phyloP scores from a whole-genome alignment of 1,140 invertebrate species.

The Drosophila trapezifrons region DNA sequence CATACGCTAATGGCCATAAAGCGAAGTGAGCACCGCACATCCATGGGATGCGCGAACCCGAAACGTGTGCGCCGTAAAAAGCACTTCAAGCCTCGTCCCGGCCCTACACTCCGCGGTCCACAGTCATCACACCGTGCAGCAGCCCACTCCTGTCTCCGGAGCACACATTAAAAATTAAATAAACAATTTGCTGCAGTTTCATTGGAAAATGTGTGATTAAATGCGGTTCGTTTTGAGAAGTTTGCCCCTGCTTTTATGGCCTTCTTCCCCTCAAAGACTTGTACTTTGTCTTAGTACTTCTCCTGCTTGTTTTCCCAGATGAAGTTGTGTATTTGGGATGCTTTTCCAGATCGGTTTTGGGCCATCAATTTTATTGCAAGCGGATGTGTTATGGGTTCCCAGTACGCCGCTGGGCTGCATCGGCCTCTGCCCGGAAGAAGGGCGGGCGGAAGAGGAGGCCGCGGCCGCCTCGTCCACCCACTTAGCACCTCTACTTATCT shows the following conservation, averaged over 20 bases:
- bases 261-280: conserved; percentile 16
- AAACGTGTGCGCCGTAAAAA: conserved; percentile 58
- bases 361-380: conserved; percentile 78
- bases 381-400: conserved; percentile 69
- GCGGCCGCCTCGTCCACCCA: conserved; percentile 2
- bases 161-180: conserved; percentile 81
- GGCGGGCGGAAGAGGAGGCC: too few relatives aligned
- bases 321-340: conserved; percentile 64
- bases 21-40: conserved; percentile 54
- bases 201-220: conserved; percentile 82
- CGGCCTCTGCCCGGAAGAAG: background rate
- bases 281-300: conserved; percentile 24
- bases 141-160: conserved; percentile 18
- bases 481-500: conserved; percentile 31
- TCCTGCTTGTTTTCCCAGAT: conserved; percentile 25
- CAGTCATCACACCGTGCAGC: background rate
- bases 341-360: conserved; percentile 67
- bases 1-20: conserved; percentile 80
- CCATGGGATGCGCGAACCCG: conserved; percentile 43
- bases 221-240: conserved; percentile 53
- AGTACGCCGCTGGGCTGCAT: conserved; percentile 20
- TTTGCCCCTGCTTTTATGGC: conserved; percentile 40
- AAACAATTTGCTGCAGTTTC: conserved; percentile 82
- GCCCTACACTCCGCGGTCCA: background rate
- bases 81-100: background rate